Evolutionary conservation across 2,797 vertebrate genomes (phyloP), one percentile per base, ranked within the genome.

Genomic region (Acanthurus leucopareius): DNA sequence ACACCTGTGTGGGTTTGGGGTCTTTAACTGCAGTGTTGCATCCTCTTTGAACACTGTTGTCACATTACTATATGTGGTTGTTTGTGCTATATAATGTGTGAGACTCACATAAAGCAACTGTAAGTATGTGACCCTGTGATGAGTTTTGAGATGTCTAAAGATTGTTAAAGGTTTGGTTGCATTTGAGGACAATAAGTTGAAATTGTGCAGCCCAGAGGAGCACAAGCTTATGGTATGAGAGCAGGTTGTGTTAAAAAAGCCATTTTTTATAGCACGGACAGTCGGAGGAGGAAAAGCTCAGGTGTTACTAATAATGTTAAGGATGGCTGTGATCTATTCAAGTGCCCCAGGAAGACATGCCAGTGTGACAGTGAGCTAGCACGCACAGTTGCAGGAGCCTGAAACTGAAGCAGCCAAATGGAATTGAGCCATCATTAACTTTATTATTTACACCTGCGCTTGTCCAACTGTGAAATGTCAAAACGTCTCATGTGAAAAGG

Each of bases 381-480:
- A 44, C 17, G 22, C 42, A 45, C 1, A 16, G 17, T 4, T 35
- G 9, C 11, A 47, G 28, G 38, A 59, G 16, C 40, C 16, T 67
- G 69, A 72, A 47, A 67, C 63, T 17, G 10, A 45, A 49, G 69
- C 16, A 59, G 51, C 58, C 49, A 49, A 42, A 28, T 56, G 49
- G 40, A 40, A 45, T 48, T 65, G 6, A 22, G 35, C 44, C 28
- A 35, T 64, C 44, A 22, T 48, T 80, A 3, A 35, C 65, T 53
- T 45, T 11, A 40, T 59, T 17, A 47, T 56, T 38, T 56, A 54
- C 49, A 73, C 35, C 62, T 67, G 61, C 56, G 49, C 14, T 38
- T 61, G 70, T 53, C 16, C 28, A 10, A 28, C 32, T 20, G 25
- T 47, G 8, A 49, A 10, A 19, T 51, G 51, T 52, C 58, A 56